Evolutionary conservation across 2,888 invertebrate genomes (phyloP).

Genomic region (Lithophane leautieri): DNA sequence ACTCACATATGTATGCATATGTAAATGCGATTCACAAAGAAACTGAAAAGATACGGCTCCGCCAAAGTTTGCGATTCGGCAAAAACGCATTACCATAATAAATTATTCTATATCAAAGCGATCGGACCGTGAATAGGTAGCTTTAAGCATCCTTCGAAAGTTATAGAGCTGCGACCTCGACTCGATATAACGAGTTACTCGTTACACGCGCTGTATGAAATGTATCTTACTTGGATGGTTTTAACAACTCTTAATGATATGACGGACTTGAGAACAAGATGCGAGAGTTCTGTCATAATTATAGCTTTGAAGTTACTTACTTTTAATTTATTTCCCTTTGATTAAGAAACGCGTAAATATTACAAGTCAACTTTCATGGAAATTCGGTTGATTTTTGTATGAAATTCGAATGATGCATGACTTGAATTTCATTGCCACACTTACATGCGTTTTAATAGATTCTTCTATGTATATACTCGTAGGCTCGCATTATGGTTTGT

Average conservation of each 20-base stretch:
- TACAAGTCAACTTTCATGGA: neutral
- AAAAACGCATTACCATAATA: conserved; percentile 65
- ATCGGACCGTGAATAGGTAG: conserved; percentile 65
- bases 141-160: conserved; percentile 55
- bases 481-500: neutral
- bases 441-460: neutral
- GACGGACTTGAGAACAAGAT: conserved; percentile 37
- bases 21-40: conserved; percentile 46
- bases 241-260: conserved; percentile 47
- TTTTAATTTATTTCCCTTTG: neutral
- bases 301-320: conserved; percentile 6
- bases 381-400: neutral
- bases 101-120: conserved; percentile 67
- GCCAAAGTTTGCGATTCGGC: conserved; percentile 59
- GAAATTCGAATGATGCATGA: neutral
- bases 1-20: conserved; percentile 20
- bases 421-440: neutral
- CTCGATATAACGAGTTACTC: conserved; percentile 52
- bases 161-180: conserved; percentile 54
- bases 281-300: conserved; percentile 20
- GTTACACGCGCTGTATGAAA: conserved; percentile 35
- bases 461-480: neutral
- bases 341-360: no score
- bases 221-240: conserved; percentile 32
- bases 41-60: conserved; percentile 56